A percentile compares a stretch with the other conserved stretches of the same genome.
Conservation (phyloP, 1,140 invertebrate species). For the Drosophila sulfurigaster region DNA sequence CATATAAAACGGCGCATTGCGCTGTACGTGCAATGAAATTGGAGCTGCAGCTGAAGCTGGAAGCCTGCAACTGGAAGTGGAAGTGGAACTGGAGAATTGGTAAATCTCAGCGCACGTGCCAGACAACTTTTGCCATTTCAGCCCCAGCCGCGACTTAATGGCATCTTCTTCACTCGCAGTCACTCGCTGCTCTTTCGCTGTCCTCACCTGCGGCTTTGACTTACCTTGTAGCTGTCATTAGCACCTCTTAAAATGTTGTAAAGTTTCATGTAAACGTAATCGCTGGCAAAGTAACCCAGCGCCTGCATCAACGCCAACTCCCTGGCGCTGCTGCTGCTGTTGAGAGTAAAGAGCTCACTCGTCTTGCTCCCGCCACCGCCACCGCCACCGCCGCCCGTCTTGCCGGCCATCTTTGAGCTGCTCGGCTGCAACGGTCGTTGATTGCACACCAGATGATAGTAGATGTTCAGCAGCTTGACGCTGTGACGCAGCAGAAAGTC, state of each 20-base stretch:
- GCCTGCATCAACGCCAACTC: slow-evolving; percentile 70
- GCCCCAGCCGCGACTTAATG: slow-evolving; percentile 67
- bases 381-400: slow-evolving; percentile 21
- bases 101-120: slow-evolving; percentile 77
- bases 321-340: slow-evolving; percentile 50
- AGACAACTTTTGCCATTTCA: slow-evolving; percentile 75
- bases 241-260: slow-evolving; percentile 90
- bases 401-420: slow-evolving; percentile 71
- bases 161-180: slow-evolving; percentile 25
- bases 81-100: slow-evolving; percentile 37
- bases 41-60: slow-evolving; percentile 14
- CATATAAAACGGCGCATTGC: slow-evolving; percentile 78
- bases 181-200: not conserved
- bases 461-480: slow-evolving; percentile 89
- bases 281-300: slow-evolving; percentile 88
- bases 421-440: slow-evolving; percentile 67
- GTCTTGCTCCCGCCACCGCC: slow-evolving; percentile 77
- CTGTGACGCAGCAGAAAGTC: slow-evolving; percentile 87
- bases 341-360: slow-evolving; percentile 85
- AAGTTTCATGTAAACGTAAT: slow-evolving; percentile 91
- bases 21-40: slow-evolving; percentile 68
- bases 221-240: slow-evolving; percentile 91
- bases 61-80: not conserved
- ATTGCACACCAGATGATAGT: slow-evolving; percentile 90
- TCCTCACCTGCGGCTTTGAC: slow-evolving; percentile 52